Conservation (phyloP, 2,113 vertebrate species). For the Microtus pennsylvanicus region DNA sequence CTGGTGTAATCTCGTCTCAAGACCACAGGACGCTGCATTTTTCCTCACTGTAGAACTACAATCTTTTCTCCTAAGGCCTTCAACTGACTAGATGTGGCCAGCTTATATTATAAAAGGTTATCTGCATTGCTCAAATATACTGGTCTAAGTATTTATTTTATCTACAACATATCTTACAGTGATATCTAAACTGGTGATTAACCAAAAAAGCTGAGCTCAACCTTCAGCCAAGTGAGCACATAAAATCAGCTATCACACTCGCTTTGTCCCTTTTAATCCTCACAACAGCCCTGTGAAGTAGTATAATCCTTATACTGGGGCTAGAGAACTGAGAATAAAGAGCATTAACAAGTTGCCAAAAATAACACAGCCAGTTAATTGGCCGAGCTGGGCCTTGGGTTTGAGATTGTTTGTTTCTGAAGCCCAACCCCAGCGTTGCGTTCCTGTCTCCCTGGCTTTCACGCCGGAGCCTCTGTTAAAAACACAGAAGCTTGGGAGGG, state of each 20-base stretch:
- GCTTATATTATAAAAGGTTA: not conserved
- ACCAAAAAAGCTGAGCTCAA: not conserved
- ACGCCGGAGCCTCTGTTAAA: not conserved
- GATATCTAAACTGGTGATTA: not conserved
- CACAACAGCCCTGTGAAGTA: not conserved
- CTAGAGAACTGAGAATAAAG: slow-evolving; percentile 4
- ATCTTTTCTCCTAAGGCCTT: not conserved
- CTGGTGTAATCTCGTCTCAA: too few species aligned
- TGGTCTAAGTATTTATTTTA: not conserved
- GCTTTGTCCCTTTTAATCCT: not conserved
- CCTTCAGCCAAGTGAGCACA: not conserved
- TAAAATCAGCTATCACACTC: not conserved
- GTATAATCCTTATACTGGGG: not conserved
- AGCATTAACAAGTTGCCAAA: slow-evolving; percentile 17
- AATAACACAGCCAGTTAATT: slow-evolving; percentile 1
- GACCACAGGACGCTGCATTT: not conserved
- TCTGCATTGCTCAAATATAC: not conserved
- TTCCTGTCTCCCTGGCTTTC: not conserved
- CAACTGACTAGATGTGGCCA: not conserved
- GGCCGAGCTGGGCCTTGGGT: not conserved
- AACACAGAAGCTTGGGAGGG: not conserved
- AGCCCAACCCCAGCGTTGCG: not conserved
- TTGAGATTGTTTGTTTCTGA: not conserved
- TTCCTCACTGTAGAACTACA: not conserved
- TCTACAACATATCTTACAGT: not conserved